phyloP scores from a whole-genome alignment of 2,888 invertebrate genomes.

The Callyntrura guangdongensis region DNA sequence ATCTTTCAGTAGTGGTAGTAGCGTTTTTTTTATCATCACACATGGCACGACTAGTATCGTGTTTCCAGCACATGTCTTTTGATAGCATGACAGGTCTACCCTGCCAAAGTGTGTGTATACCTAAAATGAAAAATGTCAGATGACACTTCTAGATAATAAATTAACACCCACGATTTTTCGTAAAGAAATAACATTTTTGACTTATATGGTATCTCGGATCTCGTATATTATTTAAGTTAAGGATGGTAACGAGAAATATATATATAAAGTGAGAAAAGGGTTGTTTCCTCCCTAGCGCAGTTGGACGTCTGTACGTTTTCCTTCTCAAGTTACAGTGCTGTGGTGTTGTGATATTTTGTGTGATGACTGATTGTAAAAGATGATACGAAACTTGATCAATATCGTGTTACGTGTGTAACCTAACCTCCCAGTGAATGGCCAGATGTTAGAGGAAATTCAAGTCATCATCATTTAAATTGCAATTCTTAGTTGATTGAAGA shows the following conservation, averaged over 20 bases:
- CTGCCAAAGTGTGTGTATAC: neutral
- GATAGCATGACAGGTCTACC: neutral
- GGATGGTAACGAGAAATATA: neutral
- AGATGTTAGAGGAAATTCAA: neutral
- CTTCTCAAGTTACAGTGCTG: neutral
- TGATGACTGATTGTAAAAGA: constrained; percentile 28
- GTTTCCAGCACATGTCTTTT: constrained; percentile 20
- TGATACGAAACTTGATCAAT: constrained; percentile 6
- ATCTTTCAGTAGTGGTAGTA: neutral
- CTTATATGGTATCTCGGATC: neutral
- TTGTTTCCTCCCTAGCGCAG: neutral
- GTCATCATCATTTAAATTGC: neutral
- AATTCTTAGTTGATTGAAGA: neutral
- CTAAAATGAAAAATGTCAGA: constrained; percentile 47
- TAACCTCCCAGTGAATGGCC: neutral
- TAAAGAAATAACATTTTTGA: neutral
- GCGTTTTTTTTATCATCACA: neutral
- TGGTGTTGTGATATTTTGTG: neutral
- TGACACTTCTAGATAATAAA: constrained; percentile 59
- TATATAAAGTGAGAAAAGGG: constrained; percentile 18
- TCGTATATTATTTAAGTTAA: neutral
- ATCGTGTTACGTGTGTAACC: constrained; percentile 22
- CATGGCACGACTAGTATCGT: constrained; percentile 12
- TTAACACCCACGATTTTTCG: constrained; percentile 47
- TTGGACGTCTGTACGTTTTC: constrained; percentile 27